Conservation (phyloP, 2,888 invertebrate genomes). For the Podabrus alpinus region DNA sequence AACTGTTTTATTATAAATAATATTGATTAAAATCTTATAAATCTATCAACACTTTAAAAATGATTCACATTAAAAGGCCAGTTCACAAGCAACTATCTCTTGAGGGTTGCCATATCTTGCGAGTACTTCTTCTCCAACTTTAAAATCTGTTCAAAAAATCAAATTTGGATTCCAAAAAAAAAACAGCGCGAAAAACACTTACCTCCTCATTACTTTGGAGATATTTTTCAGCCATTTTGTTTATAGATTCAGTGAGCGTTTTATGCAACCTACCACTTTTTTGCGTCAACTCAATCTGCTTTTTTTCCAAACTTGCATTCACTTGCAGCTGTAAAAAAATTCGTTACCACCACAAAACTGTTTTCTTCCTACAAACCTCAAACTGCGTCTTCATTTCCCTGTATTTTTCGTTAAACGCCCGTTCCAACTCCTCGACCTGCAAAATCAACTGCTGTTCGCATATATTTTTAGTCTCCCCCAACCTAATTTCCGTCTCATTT, state of each 20-base stretch:
- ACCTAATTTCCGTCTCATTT: conserved; percentile 20
- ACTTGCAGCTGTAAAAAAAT: background rate
- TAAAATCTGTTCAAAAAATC: background rate
- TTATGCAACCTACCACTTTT: background rate
- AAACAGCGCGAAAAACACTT: background rate
- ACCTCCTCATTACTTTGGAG: conserved; percentile 3
- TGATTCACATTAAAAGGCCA: background rate
- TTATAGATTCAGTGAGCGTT: background rate
- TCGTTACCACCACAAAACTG: background rate
- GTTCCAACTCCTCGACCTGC: background rate
- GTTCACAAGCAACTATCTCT: background rate
- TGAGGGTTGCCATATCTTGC: background rate
- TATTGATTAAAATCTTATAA: background rate
- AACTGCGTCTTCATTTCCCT: background rate
- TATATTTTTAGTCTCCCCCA: background rate
- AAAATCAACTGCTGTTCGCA: background rate
- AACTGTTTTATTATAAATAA: too few species aligned
- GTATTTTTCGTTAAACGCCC: background rate
- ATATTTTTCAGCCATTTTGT: background rate
- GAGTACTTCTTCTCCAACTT: background rate
- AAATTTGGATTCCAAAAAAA: background rate
- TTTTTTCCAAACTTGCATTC: background rate
- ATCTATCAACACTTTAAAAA: background rate
- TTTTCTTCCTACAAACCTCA: background rate
- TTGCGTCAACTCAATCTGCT: background rate